Conservation (phyloP, 2,113 vertebrate species). For the Atrichornis clamosus region DNA sequence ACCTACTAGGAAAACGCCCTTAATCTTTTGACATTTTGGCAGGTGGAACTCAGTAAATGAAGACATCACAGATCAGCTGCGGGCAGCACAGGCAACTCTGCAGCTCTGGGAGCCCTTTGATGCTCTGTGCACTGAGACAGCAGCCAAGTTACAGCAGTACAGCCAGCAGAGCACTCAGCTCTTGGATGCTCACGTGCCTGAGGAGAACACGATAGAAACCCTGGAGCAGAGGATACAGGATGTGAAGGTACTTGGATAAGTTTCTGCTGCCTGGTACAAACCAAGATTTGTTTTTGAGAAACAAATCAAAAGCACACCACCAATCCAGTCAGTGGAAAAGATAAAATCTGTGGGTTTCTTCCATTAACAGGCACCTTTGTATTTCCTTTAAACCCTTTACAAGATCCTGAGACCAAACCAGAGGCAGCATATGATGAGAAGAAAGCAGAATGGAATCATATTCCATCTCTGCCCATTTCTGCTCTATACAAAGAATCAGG, state of each 20-base stretch:
- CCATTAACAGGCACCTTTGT: not conserved
- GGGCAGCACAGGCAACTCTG: slow-evolving; percentile 50
- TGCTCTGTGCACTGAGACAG: slow-evolving; percentile 16
- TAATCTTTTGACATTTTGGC: not conserved
- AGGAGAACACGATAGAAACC: slow-evolving; percentile 58
- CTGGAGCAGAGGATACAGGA: slow-evolving; percentile 60
- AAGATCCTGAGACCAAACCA: not conserved
- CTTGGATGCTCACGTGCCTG: slow-evolving; percentile 15
- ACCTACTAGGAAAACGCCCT: not conserved
- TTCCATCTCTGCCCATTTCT: not conserved
- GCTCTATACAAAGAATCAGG: not conserved
- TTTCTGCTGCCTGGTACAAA: not conserved
- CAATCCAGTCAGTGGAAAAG: not conserved
- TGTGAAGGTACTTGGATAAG: slow-evolving; percentile 69
- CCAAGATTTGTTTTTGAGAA: not conserved
- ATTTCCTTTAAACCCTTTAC: not conserved
- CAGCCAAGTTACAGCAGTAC: slow-evolving; percentile 61
- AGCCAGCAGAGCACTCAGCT: slow-evolving; percentile 63
- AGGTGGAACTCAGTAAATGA: slow-evolving; percentile 80
- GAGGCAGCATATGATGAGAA: not conserved
- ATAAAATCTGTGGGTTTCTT: not conserved
- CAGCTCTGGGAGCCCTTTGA: slow-evolving; percentile 74
- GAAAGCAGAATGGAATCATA: not conserved
- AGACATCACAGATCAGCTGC: slow-evolving; percentile 68
- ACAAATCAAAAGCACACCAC: not conserved